Evolutionary conservation across 2,797 vertebrate species (phyloP), one percentile per base, ranked within the genome.

Genomic region (Xenopus petersii): DNA sequence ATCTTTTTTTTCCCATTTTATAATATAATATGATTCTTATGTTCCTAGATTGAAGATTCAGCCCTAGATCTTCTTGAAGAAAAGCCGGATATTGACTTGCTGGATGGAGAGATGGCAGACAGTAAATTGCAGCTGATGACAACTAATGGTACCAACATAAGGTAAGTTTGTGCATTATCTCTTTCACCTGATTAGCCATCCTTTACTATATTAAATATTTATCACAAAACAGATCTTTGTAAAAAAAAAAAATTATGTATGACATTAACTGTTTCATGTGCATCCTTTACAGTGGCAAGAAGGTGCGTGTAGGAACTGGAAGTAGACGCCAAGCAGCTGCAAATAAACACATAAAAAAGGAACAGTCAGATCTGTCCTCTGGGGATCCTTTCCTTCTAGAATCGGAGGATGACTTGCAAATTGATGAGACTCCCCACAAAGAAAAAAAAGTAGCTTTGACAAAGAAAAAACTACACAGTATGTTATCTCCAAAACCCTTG

Each of bases 321-420:
- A 51, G 66, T 30, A 77, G 46, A 79, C 87, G 61, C 80, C 84
- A 72, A 75, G 85, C 21, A 74, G 85, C 70, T 15, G 87, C 86
- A 33, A 88, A 86, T 79, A 88, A 93, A 82, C 89, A 89, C 66
- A 79, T 91, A 58, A 79, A 84, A 60, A 85, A 71, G 62, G 30
- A 80, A 65, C 82, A 83, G 16, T 47, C 77, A 46, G 84, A 82
- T 68, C 82, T 54, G 62, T 75, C 68, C 36, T 70, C 81, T 86
- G 83, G 88, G 85, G 81, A 91, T 81, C 81, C 84, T 87, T 94
- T 93, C 51, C 93, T 95, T 75, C 83, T 95, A 71, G 95, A 98
- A 81, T 94, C 96, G 0, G 95, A 97, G 81, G 96, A 97, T 71
- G 95, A 98, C 71, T 87, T 98, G 56, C 95, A 97, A 83, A 98